Evolutionary conservation across 2,113 vertebrate genomes (phyloP).

Genomic region (Strix aluco): DNA sequence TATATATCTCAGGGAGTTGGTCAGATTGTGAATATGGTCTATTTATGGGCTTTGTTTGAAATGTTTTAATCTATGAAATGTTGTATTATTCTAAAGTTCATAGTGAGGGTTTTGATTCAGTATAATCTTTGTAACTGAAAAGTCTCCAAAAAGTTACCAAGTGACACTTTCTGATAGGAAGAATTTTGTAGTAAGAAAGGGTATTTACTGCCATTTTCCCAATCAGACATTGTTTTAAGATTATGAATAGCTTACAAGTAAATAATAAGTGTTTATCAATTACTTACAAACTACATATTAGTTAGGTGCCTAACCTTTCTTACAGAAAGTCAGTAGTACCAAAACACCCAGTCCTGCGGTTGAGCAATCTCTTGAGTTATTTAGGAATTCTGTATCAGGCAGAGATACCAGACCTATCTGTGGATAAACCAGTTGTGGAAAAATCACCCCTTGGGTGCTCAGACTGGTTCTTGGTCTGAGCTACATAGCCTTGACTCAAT

Average conservation of each 20-base stretch:
- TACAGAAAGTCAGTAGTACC: background rate
- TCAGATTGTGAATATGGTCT: background rate
- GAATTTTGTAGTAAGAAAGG: background rate
- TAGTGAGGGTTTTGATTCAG: background rate
- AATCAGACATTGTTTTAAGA: background rate
- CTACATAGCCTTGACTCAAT: background rate
- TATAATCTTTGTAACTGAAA: background rate
- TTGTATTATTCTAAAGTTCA: background rate
- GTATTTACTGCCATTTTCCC: background rate
- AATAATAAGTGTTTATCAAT: background rate
- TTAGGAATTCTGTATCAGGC: background rate
- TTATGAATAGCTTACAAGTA: background rate
- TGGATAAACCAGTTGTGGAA: background rate
- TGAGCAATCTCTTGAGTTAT: background rate
- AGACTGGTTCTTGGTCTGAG: background rate
- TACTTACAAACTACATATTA: background rate
- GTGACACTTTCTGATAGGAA: background rate
- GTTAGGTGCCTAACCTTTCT: rapidly evolving
- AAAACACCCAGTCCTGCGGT: background rate
- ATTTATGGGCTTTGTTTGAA: background rate
- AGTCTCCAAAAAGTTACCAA: background rate
- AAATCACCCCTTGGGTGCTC: background rate
- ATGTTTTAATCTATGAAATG: background rate
- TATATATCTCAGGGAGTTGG: background rate
- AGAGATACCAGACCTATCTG: background rate